Base-by-base conservation (phyloP, 2,888 invertebrate genomes). In the Plebejus argus region DNA sequence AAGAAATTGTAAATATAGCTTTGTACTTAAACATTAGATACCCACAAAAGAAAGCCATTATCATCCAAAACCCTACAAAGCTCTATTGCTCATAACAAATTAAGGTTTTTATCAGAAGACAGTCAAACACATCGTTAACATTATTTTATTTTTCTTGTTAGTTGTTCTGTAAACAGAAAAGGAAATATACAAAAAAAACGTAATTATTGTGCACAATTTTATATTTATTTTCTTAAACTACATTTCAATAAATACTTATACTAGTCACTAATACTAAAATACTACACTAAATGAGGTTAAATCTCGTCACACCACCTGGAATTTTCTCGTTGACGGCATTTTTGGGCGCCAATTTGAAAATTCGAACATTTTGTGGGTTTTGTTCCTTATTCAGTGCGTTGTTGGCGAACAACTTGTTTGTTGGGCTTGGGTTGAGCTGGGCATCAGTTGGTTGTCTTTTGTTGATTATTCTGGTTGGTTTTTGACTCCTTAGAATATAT, bases 391-490 rank as follows among this genome's bases (percentile, higher is more conserved):
- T 80, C 3, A 78, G 61, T 28, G 39, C 71, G 78, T 76, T 83
- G 84, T 0, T 83, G 0, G 88, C 87, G 0, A 82, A 79, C 76
- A 84, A 76, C 77, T 85, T 87, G 85, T 0, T 88, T 78, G 0
- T 88, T 88, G 0, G 86, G 83, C 74, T 83, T 86, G 53, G 53
- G 18, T 53, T 53, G 53, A 5, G 4, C 18, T 53, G 53, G 53
- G 2, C 87, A 0, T 87, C 85, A 79, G 87, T 81, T 20, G 82
- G 82, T 12, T 85, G 82, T 28, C 85, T 82, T 79, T 84, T 83
- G 23, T 80, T 82, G 10, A 79, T 66, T 12, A 66, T 75, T 49
- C 77, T 78, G 3, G 81, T 77, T 76, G 58, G 79, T 39, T 79
- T 78, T 1, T 86, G 83, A 53, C 83, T 84, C 78, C 85, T 83